phyloP scores from a whole-genome alignment of 1,140 invertebrate genomes.

The Drosophila quadrilineata region DNA sequence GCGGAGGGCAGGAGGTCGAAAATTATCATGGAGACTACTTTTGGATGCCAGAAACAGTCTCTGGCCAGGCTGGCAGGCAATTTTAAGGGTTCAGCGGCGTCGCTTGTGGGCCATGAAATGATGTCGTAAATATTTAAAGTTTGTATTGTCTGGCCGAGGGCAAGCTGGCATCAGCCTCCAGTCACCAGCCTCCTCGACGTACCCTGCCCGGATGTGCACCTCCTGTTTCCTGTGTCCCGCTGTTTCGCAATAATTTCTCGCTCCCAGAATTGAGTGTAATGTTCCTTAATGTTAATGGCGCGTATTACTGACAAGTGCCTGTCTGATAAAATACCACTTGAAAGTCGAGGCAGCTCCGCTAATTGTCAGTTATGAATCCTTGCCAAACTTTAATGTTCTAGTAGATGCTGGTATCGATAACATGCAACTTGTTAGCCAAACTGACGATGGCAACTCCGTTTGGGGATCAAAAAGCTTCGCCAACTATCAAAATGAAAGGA shows the following conservation, averaged over 20 bases:
- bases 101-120: slow-evolving; percentile 76
- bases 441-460: slow-evolving; percentile 40
- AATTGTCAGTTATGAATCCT: slow-evolving; percentile 43
- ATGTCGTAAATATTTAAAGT: slow-evolving; percentile 79
- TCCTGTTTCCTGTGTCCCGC: background rate
- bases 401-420: too few relatives aligned
- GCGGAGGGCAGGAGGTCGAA: slow-evolving; percentile 19
- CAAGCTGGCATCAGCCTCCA: slow-evolving; percentile 22
- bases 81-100: slow-evolving; percentile 58
- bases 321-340: slow-evolving; percentile 33
- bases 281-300: slow-evolving; percentile 80
- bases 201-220: background rate
- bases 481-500: slow-evolving; percentile 63
- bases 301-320: slow-evolving; percentile 79
- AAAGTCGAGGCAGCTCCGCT: slow-evolving; percentile 58
- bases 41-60: background rate
- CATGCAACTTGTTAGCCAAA: slow-evolving; percentile 30
- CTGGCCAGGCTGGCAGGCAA: slow-evolving; percentile 9
- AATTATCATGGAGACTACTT: slow-evolving; percentile 68
- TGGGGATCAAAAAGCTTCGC: slow-evolving; percentile 42
- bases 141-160: slow-evolving; percentile 54
- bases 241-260: slow-evolving; percentile 65
- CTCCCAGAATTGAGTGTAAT: slow-evolving; percentile 75
- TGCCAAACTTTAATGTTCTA: slow-evolving; percentile 3
- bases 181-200: background rate